Evolutionary conservation across 2,797 vertebrate species (phyloP), one percentile per base, ranked within the genome.

Genomic region (Ctenopoma kingsleyae): DNA sequence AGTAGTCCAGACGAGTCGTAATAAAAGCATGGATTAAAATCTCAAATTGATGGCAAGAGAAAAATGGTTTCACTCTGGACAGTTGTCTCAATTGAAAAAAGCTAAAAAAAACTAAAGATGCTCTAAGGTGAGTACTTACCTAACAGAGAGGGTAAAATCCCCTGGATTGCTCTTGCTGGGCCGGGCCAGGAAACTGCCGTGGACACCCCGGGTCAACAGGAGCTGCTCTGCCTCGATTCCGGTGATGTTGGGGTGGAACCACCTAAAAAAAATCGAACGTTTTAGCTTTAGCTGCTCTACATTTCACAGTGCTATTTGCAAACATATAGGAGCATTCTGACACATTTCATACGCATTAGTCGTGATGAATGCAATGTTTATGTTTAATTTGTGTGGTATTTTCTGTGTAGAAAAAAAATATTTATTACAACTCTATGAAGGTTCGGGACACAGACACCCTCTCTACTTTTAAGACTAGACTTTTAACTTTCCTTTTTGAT

Each of bases 91-190:
- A n/a, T n/a, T n/a, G n/a, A n/a, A n/a, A n/a, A n/a, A n/a, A n/a
- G n/a, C n/a, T n/a, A n/a, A n/a, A n/a, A n/a, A n/a, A n/a, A n/a
- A n/a, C n/a, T 43, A 17, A 41, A 41, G 40, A 17, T 41, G 40
- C 12, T 41, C 5, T 6, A 41, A 44, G 41, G 13, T 16, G 51
- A 43, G 15, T 23, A 44, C 58, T 35, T 86, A 96, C 96, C 96
- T 95, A 88, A 97, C 96, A 0, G 96, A 98, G 36, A 97, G 94
- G 1, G 96, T 97, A 88, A 97, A 97, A 66, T 97, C 96, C 44
- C 96, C 95, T 0, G 95, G 96, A 63, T 96, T 97, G 91, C 96
- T 97, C 89, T 96, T 96, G 80, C 97, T 97, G n/a, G 96, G 96
- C 20, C 96, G 93, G 38, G 95, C 96, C 89, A 97, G 85, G 89